phyloP scores from a whole-genome alignment of 2,888 invertebrate genomes.

The Lamellibrachia satsuma region DNA sequence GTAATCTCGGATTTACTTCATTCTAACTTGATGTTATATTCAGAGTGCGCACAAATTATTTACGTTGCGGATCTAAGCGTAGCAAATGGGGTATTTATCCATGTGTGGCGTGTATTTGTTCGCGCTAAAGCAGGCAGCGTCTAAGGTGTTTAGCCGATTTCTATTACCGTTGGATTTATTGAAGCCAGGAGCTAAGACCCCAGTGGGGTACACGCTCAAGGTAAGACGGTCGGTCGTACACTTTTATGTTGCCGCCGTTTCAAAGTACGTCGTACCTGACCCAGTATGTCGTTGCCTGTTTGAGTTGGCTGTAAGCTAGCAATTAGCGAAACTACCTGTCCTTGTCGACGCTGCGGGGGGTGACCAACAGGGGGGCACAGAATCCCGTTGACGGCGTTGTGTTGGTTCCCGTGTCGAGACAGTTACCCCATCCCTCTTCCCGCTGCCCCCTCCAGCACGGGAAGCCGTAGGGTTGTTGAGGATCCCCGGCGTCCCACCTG shows the following conservation, averaged over 20 bases:
- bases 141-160: conserved; percentile 11
- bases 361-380: neutral
- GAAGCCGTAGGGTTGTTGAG: neutral
- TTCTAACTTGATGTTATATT: neutral
- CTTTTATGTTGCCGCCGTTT: neutral
- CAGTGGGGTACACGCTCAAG: neutral
- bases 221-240: neutral
- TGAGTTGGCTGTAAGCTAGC: neutral
- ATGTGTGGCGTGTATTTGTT: neutral
- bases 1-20: neutral
- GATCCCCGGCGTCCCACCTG: neutral
- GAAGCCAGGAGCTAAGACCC: neutral
- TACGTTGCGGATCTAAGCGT: conserved; percentile 17
- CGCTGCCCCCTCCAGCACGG: neutral
- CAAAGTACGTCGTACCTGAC: neutral
- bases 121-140: conserved; percentile 5
- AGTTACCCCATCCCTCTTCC: neutral
- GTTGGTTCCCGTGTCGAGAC: neutral
- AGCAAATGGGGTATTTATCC: neutral
- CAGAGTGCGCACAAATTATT: conserved; percentile 17
- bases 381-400: neutral
- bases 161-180: conserved; percentile 17
- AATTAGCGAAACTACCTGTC: neutral
- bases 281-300: neutral
- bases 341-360: neutral